Evolutionary conservation across 2,797 vertebrate species (phyloP), one percentile per base, ranked within the genome.

Genomic region (Poecilia gillii): DNA sequence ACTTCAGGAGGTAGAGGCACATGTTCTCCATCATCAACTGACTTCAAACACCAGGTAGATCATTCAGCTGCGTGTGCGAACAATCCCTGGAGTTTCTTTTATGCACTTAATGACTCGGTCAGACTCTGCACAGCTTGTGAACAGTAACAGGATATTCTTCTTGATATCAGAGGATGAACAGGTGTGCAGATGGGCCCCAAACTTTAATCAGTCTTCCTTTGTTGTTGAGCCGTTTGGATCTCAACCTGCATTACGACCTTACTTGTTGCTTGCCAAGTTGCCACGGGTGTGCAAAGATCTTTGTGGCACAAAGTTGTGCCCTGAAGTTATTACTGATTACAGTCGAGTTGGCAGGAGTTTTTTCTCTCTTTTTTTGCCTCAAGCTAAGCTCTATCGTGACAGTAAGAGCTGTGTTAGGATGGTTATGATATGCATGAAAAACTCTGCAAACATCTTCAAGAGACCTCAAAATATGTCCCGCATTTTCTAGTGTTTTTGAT

Each of bases 191-290:
- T 51, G 23, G 55, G 53, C 75, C 77, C 28, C 66, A 43, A 81
- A 87, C 85, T 89, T 84, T 92, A 90, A 92, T 93, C 91, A 92
- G 83, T 66, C 83, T 75, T 75, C 84, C 80, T 92, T 94, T 94
- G 92, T 93, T 84, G 87, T 76, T 72, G 75, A 89, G 82, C 57
- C 47, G 76, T 83, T 81, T 78, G 74, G 75, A 87, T 84, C n/a
- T 78, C 64, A 71, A 81, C 88, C 91, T 85, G 84, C 85, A 86
- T 92, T 84, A 83, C 81, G 74, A 77, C 55, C 73, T 82, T 43
- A 53, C 76, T 79, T 31, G 68, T 78, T 81, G 28, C 66, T 64
- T 88, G 89, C 90, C 91, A 91, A 91, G 82, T 80, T 82, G 72
- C 86, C 71, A 78, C 57, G 53, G 86, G 83, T 86, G 68, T 87